phyloP scores from a whole-genome alignment of 92 coral and sea anemone genomes.

The Palythoa grandis region DNA sequence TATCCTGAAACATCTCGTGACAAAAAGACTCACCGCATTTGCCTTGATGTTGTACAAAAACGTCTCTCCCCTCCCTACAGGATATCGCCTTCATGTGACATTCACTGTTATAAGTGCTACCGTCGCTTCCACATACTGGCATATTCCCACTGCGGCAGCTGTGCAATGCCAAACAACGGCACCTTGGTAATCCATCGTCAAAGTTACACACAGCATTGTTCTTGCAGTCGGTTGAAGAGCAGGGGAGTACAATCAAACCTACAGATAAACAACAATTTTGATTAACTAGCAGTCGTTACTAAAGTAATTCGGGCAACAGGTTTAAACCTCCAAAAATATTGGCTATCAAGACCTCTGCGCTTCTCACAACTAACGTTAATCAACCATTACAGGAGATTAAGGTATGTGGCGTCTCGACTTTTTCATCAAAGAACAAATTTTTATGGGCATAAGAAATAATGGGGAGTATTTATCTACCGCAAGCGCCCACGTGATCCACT shows the following conservation, averaged over 20 bases:
- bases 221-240: slow-evolving; percentile 79
- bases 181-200: slow-evolving; percentile 72
- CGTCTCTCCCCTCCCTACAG: slow-evolving; percentile 69
- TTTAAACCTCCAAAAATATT: too few relatives aligned
- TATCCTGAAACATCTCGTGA: not conserved
- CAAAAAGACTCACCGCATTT: slow-evolving; percentile 74
- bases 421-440: too few relatives aligned
- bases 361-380: too few relatives aligned
- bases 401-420: too few relatives aligned
- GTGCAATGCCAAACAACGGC: slow-evolving; percentile 70
- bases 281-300: too few relatives aligned
- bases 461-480: too few relatives aligned
- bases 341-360: too few relatives aligned
- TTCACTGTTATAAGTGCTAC: slow-evolving; percentile 73
- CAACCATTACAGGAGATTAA: too few relatives aligned
- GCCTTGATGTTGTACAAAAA: slow-evolving; percentile 71
- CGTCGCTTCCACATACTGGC: slow-evolving; percentile 93
- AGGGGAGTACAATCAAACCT: slow-evolving; percentile 86
- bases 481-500: too few relatives aligned
- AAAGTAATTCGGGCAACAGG: too few relatives aligned
- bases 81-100: slow-evolving; percentile 85
- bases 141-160: slow-evolving; percentile 69
- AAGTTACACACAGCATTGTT: slow-evolving; percentile 81
- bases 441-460: too few relatives aligned
- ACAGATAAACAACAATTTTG: not conserved